Evolutionary conservation across 2,797 vertebrate genomes (phyloP), one percentile per base, ranked within the genome.

Genomic region (Delichon dasypus): DNA sequence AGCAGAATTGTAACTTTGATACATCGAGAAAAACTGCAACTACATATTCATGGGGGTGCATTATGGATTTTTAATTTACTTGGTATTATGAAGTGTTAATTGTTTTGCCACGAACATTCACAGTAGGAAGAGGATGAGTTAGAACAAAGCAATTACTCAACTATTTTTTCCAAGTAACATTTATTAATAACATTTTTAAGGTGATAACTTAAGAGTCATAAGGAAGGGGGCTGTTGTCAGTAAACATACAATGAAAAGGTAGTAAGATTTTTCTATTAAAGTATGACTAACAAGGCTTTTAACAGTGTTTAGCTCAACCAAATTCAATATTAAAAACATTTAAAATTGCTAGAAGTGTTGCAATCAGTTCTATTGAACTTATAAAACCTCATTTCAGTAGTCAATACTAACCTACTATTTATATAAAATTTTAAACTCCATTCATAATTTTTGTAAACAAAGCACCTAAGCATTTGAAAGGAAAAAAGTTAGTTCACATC

Each of bases 121-220:
- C n/a, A 76, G 50, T 36, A 93, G 50, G 55, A 87, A 78, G 78
- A 74, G 58, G 42, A 78, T 2, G 10, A 94, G 45, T 78, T 80
- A 79, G 48, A 93, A 96, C 50, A 95, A 92, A 93, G 72, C 76
- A 92, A 88, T 68, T 88, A 92, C 95, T 97, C 97, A 29, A 70
- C 27, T 65, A 2, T 48, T 83, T 92, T 95, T 95, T 45, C 44
- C 88, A 96, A 86, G 74, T 81, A 90, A 94, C 34, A 85, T 97
- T 97, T 96, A 96, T 96, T 97, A 93, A 94, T 91, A 95, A 96
- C 91, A 88, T 90, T 91, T 86, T 95, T 83, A 80, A 95, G 92
- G 74, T 85, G 96, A 88, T 92, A 95, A 95, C 87, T 94, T 95
- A 96, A 88, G 87, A 93, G 55, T 77, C 83, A 64, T 53, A 85